These are phyloP conservation scores for Hystrix cristata DNA, from an alignment of 2,113 vertebrate species.

Conservation along the genomic window DNA sequence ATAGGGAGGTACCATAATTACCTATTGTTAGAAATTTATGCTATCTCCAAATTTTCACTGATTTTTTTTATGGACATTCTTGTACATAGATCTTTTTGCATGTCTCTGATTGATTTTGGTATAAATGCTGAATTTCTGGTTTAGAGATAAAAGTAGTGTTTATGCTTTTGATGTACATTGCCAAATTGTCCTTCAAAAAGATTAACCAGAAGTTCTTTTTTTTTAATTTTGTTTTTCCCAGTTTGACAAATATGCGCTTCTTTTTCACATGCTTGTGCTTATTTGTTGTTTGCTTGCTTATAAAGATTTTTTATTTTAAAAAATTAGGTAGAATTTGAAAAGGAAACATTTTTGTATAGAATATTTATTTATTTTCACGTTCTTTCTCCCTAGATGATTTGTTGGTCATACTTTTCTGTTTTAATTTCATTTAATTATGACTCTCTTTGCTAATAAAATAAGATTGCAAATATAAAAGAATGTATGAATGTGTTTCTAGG, in stretches of 20 bases:
- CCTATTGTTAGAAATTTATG: neutral
- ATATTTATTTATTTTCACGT: conserved; percentile 16
- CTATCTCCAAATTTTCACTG: neutral
- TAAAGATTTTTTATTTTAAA: conserved; percentile 45
- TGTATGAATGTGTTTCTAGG: conserved; percentile 14
- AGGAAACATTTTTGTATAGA: conserved; percentile 16
- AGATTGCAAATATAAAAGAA: conserved; percentile 58
- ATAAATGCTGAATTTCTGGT: conserved; percentile 28
- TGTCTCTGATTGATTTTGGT: conserved; percentile 14
- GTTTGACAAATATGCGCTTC: neutral
- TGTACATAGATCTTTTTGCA: neutral
- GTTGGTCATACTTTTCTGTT: conserved; percentile 49
- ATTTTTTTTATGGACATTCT: neutral
- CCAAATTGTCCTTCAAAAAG: neutral
- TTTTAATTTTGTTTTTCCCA: conserved; percentile 23
- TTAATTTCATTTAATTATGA: conserved; percentile 17
- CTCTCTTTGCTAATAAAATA: conserved; percentile 60
- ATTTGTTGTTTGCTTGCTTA: conserved; percentile 45
- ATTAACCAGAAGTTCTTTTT: neutral
- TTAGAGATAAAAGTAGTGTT: neutral
- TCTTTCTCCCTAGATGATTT: conserved; percentile 1
- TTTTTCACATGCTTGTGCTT: conserved; percentile 1
- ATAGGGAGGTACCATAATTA: neutral
- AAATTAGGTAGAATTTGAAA: conserved; percentile 59
- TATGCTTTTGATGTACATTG: neutral